Percentiles rank a stretch among this genome's conserved stretches.
Conservation (phyloP, 2,113 vertebrate genomes). For the Gambusia affinis region DNA sequence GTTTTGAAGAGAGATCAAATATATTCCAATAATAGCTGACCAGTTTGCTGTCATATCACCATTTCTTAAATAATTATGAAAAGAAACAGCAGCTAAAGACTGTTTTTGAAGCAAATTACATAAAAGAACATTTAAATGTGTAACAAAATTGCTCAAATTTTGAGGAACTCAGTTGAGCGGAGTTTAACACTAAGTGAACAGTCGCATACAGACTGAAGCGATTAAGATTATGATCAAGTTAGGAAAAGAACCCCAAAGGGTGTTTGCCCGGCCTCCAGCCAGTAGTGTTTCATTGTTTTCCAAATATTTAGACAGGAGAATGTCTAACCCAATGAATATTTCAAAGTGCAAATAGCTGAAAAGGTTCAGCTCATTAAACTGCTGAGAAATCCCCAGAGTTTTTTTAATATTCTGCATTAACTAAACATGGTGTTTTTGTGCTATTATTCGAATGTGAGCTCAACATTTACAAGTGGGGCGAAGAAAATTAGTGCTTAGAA, state of each 20-base stretch:
- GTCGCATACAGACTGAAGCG: not conserved
- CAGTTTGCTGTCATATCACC: not conserved
- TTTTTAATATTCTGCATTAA: not conserved
- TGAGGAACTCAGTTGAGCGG: not conserved
- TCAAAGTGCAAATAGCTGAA: not conserved
- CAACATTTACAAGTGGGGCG: too few species aligned
- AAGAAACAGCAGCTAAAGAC: not conserved
- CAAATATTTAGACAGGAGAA: constrained; percentile 9
- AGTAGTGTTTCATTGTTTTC: not conserved
- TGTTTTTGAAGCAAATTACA: too few species aligned
- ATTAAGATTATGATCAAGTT: not conserved
- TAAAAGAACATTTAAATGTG: not conserved
- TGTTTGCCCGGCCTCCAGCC: not conserved
- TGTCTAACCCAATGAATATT: not conserved
- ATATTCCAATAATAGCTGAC: not conserved
- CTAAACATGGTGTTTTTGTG: not conserved
- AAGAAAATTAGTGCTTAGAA: not conserved
- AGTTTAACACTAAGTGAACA: not conserved
- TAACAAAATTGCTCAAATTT: not conserved
- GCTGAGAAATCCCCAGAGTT: not conserved
- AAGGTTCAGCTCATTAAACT: not conserved
- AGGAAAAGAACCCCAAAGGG: not conserved
- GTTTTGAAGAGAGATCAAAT: constrained; percentile 6
- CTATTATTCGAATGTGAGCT: too few species aligned
- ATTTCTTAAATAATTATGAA: not conserved